Conservation (phyloP, 2,888 invertebrate species). For the Erebia palarica region DNA sequence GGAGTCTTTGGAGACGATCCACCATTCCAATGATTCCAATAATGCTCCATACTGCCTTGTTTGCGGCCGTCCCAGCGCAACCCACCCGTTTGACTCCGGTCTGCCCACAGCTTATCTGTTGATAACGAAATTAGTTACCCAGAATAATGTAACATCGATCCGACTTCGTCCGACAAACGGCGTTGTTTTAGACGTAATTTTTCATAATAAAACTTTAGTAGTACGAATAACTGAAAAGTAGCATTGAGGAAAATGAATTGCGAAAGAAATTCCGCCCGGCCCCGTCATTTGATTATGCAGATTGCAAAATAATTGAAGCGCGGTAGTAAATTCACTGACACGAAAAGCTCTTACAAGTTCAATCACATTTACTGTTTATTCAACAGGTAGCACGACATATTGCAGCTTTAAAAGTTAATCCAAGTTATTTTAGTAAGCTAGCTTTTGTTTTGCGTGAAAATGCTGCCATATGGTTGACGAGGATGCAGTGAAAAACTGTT, state of each 20-base stretch:
- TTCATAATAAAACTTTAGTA: conserved; percentile 29
- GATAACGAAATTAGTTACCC: conserved; percentile 74
- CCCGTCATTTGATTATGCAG: conserved; percentile 59
- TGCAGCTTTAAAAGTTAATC: conserved; percentile 12
- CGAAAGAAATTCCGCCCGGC: conserved; percentile 37
- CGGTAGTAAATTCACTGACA: conserved; percentile 49
- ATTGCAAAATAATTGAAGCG: conserved; percentile 46
- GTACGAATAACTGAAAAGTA: conserved; percentile 5
- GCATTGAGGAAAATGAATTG: neutral
- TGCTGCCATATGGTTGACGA: conserved; percentile 40
- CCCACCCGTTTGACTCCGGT: conserved; percentile 55
- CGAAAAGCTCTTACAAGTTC: conserved; percentile 49
- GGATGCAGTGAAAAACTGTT: conserved; percentile 1
- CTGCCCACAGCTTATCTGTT: conserved; percentile 74
- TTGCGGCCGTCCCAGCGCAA: conserved; percentile 56
- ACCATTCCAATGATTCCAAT: conserved; percentile 45
- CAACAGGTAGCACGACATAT: conserved; percentile 4
- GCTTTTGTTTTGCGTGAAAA: neutral
- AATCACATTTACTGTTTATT: conserved; percentile 37
- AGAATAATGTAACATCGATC: conserved; percentile 70
- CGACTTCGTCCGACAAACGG: conserved; percentile 44
- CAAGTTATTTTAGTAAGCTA: neutral
- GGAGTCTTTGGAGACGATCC: conserved; percentile 35
- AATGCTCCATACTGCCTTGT: conserved; percentile 44
- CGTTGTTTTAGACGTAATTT: conserved; percentile 37